Percentiles rank a stretch among this genome's conserved stretches.
These are phyloP conservation scores for Xestia ashworthii DNA, from an alignment of 2,888 invertebrate species.

Conservation along the genomic window DNA sequence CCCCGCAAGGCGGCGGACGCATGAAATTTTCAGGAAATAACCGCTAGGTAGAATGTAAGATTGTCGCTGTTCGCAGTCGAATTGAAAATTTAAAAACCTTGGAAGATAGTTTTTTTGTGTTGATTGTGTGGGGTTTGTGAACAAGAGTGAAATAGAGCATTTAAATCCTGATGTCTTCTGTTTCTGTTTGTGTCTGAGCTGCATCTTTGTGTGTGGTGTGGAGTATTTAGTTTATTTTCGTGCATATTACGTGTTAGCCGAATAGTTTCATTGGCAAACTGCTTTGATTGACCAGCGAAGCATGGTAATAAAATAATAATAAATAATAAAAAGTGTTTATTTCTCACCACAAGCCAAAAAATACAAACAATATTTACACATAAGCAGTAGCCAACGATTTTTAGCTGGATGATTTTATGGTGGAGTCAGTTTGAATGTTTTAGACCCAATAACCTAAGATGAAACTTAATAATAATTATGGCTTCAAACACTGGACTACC, in stretches of 20 bases:
- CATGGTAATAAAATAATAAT: no score
- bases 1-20: conserved; percentile 68
- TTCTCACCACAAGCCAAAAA: no score
- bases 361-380: no score
- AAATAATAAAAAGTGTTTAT: no score
- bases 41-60: conserved; percentile 45
- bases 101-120: background rate
- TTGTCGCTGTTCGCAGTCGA: conserved; percentile 45
- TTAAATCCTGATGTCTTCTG: background rate
- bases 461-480: no score
- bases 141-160: background rate
- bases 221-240: background rate
- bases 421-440: no score
- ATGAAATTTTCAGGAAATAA: conserved; percentile 74
- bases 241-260: background rate
- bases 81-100: conserved; percentile 46
- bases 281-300: no score
- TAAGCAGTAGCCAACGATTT: no score
- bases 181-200: background rate
- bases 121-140: conserved; percentile 8
- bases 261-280: no score
- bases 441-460: no score
- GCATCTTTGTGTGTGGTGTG: background rate
- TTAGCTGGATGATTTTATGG: no score
- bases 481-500: no score